phyloP scores from a whole-genome alignment of 2,113 vertebrate genomes.

The Phasianus colchicus region DNA sequence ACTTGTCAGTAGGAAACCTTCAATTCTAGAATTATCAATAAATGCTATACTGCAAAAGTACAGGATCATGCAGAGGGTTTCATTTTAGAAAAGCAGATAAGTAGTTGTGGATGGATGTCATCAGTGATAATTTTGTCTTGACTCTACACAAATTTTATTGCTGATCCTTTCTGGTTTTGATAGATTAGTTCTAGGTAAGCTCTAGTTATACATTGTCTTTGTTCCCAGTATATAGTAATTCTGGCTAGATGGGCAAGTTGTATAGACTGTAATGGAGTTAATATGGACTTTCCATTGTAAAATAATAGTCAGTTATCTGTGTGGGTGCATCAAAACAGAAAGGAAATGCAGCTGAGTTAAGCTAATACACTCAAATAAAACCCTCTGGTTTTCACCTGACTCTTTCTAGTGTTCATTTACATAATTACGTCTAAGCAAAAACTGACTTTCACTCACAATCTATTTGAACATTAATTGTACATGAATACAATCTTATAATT shows the following conservation, averaged over 20 bases:
- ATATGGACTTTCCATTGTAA: background rate
- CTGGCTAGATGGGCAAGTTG: background rate
- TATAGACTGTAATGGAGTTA: background rate
- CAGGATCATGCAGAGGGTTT: rapidly evolving
- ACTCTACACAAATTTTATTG: background rate
- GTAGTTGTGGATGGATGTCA: background rate
- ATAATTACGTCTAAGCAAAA: conserved; percentile 44
- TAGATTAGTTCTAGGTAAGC: background rate
- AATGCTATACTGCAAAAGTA: background rate
- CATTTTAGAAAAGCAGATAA: background rate
- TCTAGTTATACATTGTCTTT: background rate
- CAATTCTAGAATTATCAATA: background rate
- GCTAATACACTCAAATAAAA: background rate
- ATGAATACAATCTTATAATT: background rate
- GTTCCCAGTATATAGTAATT: background rate
- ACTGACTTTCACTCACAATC: background rate
- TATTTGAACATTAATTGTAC: conserved; percentile 43
- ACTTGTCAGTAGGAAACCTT: background rate
- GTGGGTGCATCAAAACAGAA: background rate
- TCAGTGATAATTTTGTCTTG: background rate
- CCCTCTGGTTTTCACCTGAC: conserved; percentile 25
- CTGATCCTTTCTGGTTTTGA: background rate
- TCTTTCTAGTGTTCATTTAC: conserved; percentile 20
- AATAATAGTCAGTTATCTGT: background rate
- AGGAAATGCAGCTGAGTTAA: background rate